Evolutionary conservation across 2,113 vertebrate species (phyloP).

Genomic region (Calyptomena viridis): DNA sequence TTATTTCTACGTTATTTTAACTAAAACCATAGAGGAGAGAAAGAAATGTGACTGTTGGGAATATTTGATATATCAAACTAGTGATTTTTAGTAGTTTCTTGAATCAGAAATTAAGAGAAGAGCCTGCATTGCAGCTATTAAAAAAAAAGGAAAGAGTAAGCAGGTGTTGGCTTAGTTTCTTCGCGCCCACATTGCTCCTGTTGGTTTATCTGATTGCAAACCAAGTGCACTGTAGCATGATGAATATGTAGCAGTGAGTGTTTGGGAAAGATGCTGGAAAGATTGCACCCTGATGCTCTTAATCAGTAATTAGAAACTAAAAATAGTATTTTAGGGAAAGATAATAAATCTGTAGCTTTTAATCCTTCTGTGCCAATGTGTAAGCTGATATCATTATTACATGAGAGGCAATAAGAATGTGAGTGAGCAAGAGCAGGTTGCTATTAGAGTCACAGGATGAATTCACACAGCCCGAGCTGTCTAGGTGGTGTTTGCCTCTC

Average conservation of each 20-base stretch:
- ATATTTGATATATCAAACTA: background rate
- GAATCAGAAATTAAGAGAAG: background rate
- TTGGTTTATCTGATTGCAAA: slow-evolving; percentile 53
- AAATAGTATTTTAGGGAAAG: slow-evolving; percentile 44
- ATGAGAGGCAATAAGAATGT: background rate
- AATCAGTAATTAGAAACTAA: slow-evolving; percentile 58
- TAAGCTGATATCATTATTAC: slow-evolving; percentile 54
- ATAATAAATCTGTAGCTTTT: slow-evolving; percentile 47
- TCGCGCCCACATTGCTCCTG: background rate
- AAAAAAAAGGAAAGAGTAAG: background rate
- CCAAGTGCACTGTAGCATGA: background rate
- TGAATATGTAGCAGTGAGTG: background rate
- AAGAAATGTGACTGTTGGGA: background rate
- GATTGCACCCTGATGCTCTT: slow-evolving; percentile 23
- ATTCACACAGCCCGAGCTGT: background rate
- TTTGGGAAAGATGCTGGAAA: slow-evolving; percentile 22
- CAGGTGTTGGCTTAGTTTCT: slow-evolving; percentile 16
- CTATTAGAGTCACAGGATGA: background rate
- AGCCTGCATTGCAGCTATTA: background rate
- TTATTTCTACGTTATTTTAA: background rate
- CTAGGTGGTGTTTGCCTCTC: background rate
- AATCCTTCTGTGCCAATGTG: slow-evolving; percentile 33
- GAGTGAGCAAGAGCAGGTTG: slow-evolving; percentile 25
- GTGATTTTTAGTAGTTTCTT: background rate
- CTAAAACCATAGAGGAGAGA: background rate